A percentile compares a stretch with the other conserved stretches of the same genome.
These are phyloP conservation scores for Scaeva pyrastri DNA, from an alignment of 2,888 invertebrate genomes.

Conservation along the genomic window DNA sequence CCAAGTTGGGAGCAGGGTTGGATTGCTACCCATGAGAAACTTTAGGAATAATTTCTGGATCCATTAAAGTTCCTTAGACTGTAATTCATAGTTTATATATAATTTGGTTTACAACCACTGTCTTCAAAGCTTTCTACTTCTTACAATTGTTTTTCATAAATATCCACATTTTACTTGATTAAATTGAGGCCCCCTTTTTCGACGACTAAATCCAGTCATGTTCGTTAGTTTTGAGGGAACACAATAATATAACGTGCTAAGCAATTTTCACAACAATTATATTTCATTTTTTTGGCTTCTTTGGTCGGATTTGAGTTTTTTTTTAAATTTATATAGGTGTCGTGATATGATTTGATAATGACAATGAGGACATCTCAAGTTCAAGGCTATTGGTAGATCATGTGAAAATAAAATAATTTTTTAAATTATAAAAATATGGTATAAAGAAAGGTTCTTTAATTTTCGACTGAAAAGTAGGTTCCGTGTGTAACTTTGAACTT, in stretches of 20 bases:
- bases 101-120: too few relatives aligned
- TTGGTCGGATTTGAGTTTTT: constrained; percentile 20
- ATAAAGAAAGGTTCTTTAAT: not conserved
- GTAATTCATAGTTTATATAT: too few relatives aligned
- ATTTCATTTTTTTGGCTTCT: constrained; percentile 52
- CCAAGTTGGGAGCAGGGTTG: not conserved
- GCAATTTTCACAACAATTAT: constrained; percentile 41
- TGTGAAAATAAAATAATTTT: constrained; percentile 35
- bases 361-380: constrained; percentile 53
- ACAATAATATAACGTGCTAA: constrained; percentile 16
- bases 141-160: too few relatives aligned
- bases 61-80: too few relatives aligned
- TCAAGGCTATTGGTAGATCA: constrained; percentile 47
- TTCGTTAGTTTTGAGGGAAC: not conserved
- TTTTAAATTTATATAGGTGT: constrained; percentile 2
- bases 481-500: not conserved
- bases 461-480: not conserved
- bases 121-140: too few relatives aligned
- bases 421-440: constrained; percentile 20
- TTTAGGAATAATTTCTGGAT: not conserved
- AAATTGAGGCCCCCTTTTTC: too few relatives aligned
- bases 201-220: not conserved
- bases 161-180: not conserved
- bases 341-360: constrained; percentile 22
- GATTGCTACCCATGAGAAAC: not conserved